A percentile compares a stretch with the other conserved stretches of the same genome.
Evolutionary conservation across 2,888 invertebrate genomes (phyloP).

Genomic region (Phalera bucephala): DNA sequence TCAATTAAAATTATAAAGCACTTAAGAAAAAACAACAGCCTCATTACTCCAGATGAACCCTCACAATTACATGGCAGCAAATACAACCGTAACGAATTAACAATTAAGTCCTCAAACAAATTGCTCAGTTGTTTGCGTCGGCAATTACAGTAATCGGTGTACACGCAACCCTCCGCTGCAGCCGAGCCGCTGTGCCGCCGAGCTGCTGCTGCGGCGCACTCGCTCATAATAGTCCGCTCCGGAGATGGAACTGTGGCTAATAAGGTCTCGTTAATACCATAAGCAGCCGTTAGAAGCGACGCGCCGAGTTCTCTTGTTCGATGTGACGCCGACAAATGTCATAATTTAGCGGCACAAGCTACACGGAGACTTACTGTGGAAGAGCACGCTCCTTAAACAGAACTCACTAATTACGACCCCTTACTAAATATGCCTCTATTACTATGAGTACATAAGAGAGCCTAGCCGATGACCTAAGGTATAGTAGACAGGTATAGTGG

Average conservation of each 20-base stretch:
- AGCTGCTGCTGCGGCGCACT: not conserved
- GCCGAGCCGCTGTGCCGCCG: not conserved
- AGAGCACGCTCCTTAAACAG: too few relatives aligned
- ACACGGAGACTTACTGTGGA: too few relatives aligned
- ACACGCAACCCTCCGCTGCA: not conserved
- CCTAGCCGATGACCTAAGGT: too few relatives aligned
- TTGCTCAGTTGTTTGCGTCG: not conserved
- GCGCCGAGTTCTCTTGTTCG: too few relatives aligned
- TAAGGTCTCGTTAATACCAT: conserved; percentile 41
- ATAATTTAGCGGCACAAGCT: conserved; percentile 54
- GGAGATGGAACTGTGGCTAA: conserved; percentile 29
- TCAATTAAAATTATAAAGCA: too few relatives aligned
- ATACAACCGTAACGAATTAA: not conserved
- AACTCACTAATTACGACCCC: too few relatives aligned
- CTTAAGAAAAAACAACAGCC: too few relatives aligned
- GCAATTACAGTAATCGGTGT: not conserved
- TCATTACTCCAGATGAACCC: too few relatives aligned
- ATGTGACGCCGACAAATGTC: conserved; percentile 56
- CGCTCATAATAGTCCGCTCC: not conserved
- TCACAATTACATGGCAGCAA: not conserved
- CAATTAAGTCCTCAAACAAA: not conserved
- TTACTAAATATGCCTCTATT: too few relatives aligned
- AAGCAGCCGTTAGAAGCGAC: too few relatives aligned
- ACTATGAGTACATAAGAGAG: too few relatives aligned
- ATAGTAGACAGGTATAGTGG: too few relatives aligned